Evolutionary conservation across 1,140 invertebrate species (phyloP).

Genomic region (Drosophila parvula): DNA sequence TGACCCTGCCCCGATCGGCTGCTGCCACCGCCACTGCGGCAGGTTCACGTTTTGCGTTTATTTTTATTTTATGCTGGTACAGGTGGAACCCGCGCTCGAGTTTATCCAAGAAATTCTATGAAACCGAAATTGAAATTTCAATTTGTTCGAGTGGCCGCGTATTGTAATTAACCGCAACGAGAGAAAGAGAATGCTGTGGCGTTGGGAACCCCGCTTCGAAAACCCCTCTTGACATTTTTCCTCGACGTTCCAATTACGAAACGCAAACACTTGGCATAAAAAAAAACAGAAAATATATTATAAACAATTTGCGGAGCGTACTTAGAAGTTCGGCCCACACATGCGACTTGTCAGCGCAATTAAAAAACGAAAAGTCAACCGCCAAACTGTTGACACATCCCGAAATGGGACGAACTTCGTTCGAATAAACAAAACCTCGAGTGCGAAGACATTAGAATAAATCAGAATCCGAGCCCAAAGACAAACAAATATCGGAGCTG

Average conservation of each 20-base stretch:
- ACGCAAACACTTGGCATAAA: slow-evolving; percentile 74
- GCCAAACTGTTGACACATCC: slow-evolving; percentile 63
- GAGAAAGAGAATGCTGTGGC: slow-evolving; percentile 23
- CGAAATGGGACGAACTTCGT: slow-evolving; percentile 42
- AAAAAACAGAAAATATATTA: slow-evolving; percentile 69
- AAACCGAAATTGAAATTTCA: slow-evolving; percentile 52
- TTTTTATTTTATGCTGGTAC: slow-evolving; percentile 80
- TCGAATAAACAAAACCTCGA: slow-evolving; percentile 62
- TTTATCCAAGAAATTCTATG: slow-evolving; percentile 30
- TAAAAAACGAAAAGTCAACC: slow-evolving; percentile 56
- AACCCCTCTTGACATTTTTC: slow-evolving; percentile 65
- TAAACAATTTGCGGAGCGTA: slow-evolving; percentile 44
- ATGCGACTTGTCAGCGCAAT: slow-evolving; percentile 55
- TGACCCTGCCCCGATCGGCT: slow-evolving; percentile 49
- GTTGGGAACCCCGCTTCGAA: slow-evolving; percentile 38
- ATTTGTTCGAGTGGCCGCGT: slow-evolving; percentile 30
- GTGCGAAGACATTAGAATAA: slow-evolving; percentile 66
- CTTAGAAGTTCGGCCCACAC: slow-evolving; percentile 54
- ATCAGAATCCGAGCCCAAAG: slow-evolving; percentile 35
- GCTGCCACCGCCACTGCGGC: slow-evolving; percentile 37
- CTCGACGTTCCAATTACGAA: slow-evolving; percentile 79
- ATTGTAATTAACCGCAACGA: slow-evolving; percentile 35
- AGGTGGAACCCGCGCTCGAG: slow-evolving; percentile 59
- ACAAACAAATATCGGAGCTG: slow-evolving; percentile 54
- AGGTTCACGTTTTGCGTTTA: slow-evolving; percentile 70